phyloP scores from a whole-genome alignment of 2,888 invertebrate species.

The Cantharis rustica region DNA sequence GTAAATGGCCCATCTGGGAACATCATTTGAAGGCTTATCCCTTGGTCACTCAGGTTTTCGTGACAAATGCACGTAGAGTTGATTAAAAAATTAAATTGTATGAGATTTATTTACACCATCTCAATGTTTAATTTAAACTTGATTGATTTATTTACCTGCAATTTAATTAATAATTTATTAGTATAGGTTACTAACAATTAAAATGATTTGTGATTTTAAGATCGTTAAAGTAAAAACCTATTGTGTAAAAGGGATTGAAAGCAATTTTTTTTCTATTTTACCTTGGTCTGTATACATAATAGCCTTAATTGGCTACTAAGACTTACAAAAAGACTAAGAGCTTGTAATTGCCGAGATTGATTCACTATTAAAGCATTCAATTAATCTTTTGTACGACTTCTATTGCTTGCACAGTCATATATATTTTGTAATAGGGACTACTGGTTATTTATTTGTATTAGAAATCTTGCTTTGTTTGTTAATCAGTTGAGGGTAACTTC shows the following conservation, averaged over 20 bases:
- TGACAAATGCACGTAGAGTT: neutral
- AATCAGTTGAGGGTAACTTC: neutral
- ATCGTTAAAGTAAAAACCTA: neutral
- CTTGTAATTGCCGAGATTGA: slow-evolving; percentile 18
- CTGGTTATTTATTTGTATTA: neutral
- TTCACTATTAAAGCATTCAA: slow-evolving; percentile 12
- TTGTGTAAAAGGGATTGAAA: neutral
- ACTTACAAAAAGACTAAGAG: neutral
- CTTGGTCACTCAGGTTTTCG: slow-evolving; percentile 43
- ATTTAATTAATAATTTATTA: neutral
- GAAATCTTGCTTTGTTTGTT: neutral
- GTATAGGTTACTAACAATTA: neutral
- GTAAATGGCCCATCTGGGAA: slow-evolving; percentile 56
- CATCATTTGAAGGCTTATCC: slow-evolving; percentile 40
- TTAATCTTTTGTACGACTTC: slow-evolving; percentile 15
- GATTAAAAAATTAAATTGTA: neutral
- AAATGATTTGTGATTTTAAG: neutral
- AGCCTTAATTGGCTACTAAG: slow-evolving; percentile 14
- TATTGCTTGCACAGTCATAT: neutral
- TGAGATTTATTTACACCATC: neutral
- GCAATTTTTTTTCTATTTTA: slow-evolving; percentile 7
- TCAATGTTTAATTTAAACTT: neutral
- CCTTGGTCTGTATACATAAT: slow-evolving; percentile 16
- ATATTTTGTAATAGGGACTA: neutral
- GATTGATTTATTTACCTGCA: neutral